Evolutionary conservation across 1,140 invertebrate genomes (phyloP), one percentile per base, ranked within the genome.

Genomic region (Drosophila parvula): DNA sequence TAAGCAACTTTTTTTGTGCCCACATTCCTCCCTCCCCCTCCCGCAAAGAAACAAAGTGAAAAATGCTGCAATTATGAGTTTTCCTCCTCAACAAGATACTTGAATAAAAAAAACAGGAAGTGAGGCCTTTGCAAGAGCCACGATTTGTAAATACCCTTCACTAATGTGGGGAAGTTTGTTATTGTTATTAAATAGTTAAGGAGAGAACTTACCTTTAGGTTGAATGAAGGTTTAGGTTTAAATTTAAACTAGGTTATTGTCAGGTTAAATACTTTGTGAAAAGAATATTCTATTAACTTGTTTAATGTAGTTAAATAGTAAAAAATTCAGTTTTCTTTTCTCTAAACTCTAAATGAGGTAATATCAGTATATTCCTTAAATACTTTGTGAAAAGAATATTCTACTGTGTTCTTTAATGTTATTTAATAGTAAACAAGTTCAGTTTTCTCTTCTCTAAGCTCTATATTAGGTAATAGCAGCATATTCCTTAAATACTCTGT

Each of bases 21-120:
- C 44, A 55, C 81, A 78, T 78, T 77, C 79, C 22, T 3, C 3
- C 22, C 79, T n/a, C n/a, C n/a, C n/a, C n/a, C n/a, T n/a, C n/a
- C n/a, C n/a, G n/a, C 78, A 61, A 74, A 79, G 73, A 85, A 85
- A 85, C 82, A 80, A 82, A 88, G 73, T 65, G 40, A 75, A 85
- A 85, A 81, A 68, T 68, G 57, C 53, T 68, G 79, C 79, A 88
- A 88, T 82, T 86, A 79, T 86, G 70, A 73, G 79, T 75, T 78
- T 74, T 67, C 47, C 47, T 64, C 32, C 47, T 62, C 45, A 40
- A 18, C 48, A 18, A 60, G 38, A 50, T 45, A 56, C 30, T 58
- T 43, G 41, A 58, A 58, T 51, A 55, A 76, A 79, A 65, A 59
- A 50, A 68, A 70, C 62, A 43, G 43, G 45, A 70, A 71, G 16